These are phyloP conservation scores for Nephrotoma appendiculata DNA, from an alignment of 2,888 invertebrate genomes.

Conservation along the genomic window DNA sequence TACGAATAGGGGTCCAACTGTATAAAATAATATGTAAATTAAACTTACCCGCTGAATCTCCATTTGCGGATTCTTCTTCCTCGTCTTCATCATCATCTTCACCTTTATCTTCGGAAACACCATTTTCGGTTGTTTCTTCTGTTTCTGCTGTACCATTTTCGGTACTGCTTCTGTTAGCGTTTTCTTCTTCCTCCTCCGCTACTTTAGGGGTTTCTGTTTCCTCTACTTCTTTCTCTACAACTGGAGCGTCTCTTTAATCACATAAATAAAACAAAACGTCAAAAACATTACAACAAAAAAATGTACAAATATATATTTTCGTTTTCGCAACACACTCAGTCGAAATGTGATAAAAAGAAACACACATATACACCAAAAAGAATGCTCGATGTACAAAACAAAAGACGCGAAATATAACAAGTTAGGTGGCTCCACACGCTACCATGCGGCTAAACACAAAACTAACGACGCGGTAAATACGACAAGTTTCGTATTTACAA, in stretches of 20 bases:
- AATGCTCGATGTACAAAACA: background rate
- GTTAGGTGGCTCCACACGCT: conserved; percentile 3
- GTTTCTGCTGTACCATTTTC: conserved; percentile 22
- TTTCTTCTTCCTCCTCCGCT: conserved; percentile 22
- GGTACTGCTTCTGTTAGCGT: conserved; percentile 15
- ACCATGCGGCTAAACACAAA: background rate
- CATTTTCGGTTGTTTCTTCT: conserved; percentile 23
- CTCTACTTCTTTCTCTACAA: conserved; percentile 30
- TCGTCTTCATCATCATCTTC: conserved; percentile 12
- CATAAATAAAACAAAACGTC: background rate
- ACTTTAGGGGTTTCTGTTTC: conserved; percentile 15
- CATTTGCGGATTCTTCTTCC: conserved; percentile 23
- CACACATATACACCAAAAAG: background rate
- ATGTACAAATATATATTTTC: background rate
- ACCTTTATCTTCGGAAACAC: conserved; percentile 19
- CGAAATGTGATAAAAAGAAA: background rate
- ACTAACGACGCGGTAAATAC: background rate
- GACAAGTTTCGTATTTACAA: conserved; percentile 1
- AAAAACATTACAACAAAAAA: background rate
- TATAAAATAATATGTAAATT: background rate
- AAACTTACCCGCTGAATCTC: conserved; percentile 27
- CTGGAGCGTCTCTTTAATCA: conserved; percentile 25
- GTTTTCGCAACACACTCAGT: background rate
- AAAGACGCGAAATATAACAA: background rate
- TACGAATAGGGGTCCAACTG: background rate